These are phyloP conservation scores for Phalacrocorax aristotelis DNA, from an alignment of 2,113 vertebrate genomes.

Conservation along the genomic window DNA sequence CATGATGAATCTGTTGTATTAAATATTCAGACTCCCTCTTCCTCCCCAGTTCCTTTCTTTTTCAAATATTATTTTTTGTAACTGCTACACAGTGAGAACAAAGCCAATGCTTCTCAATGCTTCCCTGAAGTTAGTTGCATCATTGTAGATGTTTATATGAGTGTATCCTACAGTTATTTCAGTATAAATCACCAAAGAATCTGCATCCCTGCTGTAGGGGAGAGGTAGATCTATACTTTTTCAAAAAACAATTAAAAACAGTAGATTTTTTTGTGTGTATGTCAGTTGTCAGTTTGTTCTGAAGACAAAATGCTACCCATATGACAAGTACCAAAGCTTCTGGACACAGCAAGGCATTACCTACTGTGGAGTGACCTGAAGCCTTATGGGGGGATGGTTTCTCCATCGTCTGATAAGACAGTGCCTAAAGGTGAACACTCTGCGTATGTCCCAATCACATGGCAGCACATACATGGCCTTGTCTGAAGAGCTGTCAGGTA, in stretches of 20 bases:
- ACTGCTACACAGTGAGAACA: neutral
- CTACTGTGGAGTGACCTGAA: neutral
- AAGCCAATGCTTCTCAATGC: neutral
- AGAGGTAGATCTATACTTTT: neutral
- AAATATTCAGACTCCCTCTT: neutral
- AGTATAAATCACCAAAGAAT: neutral
- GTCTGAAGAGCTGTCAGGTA: neutral
- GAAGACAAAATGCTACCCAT: neutral
- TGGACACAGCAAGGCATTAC: neutral
- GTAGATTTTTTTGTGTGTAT: fast-evolving
- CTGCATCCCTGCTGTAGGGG: neutral
- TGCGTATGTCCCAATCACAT: fast-evolving
- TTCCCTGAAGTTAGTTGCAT: neutral
- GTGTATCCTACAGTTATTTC: neutral
- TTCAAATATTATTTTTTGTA: neutral
- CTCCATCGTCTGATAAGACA: neutral
- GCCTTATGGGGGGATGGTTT: neutral
- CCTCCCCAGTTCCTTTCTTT: neutral
- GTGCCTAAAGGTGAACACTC: neutral
- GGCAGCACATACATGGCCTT: too few relatives aligned
- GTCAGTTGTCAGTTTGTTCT: neutral
- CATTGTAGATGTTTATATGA: neutral
- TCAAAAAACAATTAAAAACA: neutral
- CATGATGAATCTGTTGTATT: neutral
- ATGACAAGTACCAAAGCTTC: neutral